Base-by-base conservation (phyloP, 2,888 invertebrate species). In the Drosophila cognata region DNA sequence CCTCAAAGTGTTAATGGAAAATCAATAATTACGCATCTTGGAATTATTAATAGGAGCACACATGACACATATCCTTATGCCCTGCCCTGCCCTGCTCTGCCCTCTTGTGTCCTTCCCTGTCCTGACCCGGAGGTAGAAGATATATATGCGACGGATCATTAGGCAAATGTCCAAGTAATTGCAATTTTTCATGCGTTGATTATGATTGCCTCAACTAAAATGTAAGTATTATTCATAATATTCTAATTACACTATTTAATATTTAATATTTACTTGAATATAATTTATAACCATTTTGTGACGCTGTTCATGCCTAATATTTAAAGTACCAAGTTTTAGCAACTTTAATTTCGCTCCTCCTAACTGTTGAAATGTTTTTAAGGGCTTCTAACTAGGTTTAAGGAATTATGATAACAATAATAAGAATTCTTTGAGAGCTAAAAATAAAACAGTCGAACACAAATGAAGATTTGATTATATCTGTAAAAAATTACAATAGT, bases 21-120 rank as follows among this genome's bases (percentile, higher is more conserved):
- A 91, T 91, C 91, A 89, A 91, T 91, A 91, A 90, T 91, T 90
- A 91, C 90, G 91, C 91, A 91, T 90, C 91, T 91, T 91, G 86
- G 77, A 90, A 91, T 84, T 88, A 88, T 88, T 87, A 87, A 87
- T 87, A 87, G 82, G 76, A 62, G 64, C 60, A 29, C 61, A 82
- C 53, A 56, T 36, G 58, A 11, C 53, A 13, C 50, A 50, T n/a
- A 69, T 62, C 62, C 38, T 69, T 57, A 57, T 38, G 61, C 13
- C 50, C 70, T 61, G 33, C 16, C 60, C 36, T 38, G 56, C 16
- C 60, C 36, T 38, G 56, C 31, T 33, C 70, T 61, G 36, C 8
- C 61, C 48, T 53, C 52, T 21, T 35, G 52, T 59, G 43, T 5
- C 56, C 21, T 11, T 0, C 35, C 8, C 11, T 31, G 13, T 16